phyloP scores from a whole-genome alignment of 2,797 vertebrate genomes.

The Microhierax caerulescens region DNA sequence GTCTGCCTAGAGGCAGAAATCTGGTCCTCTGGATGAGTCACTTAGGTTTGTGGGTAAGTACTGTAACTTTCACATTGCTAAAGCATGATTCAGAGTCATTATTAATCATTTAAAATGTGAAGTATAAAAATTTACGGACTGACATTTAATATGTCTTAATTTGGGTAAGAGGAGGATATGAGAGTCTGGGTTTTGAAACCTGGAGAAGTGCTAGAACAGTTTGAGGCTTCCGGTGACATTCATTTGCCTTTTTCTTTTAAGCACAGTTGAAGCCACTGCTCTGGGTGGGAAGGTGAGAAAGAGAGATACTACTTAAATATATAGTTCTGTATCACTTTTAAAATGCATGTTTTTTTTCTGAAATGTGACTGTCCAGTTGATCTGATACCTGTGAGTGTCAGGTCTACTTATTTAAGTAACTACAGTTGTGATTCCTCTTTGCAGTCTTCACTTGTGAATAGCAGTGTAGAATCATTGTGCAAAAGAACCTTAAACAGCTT shows the following conservation, averaged over 20 bases:
- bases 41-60: conserved; percentile 5
- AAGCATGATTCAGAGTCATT: conserved; percentile 43
- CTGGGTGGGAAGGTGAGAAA: background rate
- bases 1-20: background rate
- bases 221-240: background rate
- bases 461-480: background rate
- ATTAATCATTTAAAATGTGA: conserved; percentile 26
- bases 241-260: background rate
- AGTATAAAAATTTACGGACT: conserved; percentile 5
- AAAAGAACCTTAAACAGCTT: background rate
- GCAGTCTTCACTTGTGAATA: background rate
- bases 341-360: background rate
- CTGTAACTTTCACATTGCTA: background rate
- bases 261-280: background rate
- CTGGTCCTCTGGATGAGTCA: conserved; percentile 41
- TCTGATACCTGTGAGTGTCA: background rate
- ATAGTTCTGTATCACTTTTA: background rate
- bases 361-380: background rate
- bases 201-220: background rate
- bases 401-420: background rate
- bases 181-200: conserved; percentile 33
- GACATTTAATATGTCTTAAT: conserved; percentile 32
- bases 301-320: background rate
- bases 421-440: background rate
- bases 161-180: conserved; percentile 3